Conservation (phyloP, 2,113 vertebrate genomes). For the Tachysurus fulvidraco region DNA sequence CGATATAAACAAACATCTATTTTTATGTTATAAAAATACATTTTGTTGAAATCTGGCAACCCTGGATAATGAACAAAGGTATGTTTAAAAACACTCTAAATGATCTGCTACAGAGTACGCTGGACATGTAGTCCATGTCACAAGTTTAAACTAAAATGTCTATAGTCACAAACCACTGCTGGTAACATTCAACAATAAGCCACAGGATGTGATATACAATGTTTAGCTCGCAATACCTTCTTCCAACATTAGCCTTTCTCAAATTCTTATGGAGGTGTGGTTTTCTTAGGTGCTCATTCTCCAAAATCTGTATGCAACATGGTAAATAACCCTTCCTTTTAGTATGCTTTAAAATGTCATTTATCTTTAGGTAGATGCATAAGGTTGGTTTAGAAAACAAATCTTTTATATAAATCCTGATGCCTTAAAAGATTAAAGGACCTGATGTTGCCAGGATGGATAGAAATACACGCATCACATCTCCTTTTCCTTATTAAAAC, state of each 20-base stretch:
- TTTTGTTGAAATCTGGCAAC: background rate
- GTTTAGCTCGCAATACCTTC: constrained; percentile 15
- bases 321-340: constrained; percentile 29
- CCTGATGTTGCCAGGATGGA: background rate
- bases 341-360: background rate
- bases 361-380: background rate
- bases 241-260: constrained; percentile 25
- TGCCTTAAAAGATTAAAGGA: background rate
- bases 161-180: background rate
- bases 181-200: constrained; percentile 26
- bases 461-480: background rate
- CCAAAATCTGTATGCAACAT: background rate
- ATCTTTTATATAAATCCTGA: background rate
- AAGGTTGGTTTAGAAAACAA: background rate
- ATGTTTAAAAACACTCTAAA: background rate
- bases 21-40: too few relatives aligned
- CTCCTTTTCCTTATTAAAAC: background rate
- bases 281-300: constrained; percentile 26
- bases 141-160: background rate
- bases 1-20: too few relatives aligned
- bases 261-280: constrained; percentile 25
- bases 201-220: background rate
- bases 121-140: background rate
- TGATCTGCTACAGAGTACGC: background rate
- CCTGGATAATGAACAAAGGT: background rate